Base-by-base conservation (phyloP, 2,888 invertebrate genomes). In the Schizotus pectinicornis region DNA sequence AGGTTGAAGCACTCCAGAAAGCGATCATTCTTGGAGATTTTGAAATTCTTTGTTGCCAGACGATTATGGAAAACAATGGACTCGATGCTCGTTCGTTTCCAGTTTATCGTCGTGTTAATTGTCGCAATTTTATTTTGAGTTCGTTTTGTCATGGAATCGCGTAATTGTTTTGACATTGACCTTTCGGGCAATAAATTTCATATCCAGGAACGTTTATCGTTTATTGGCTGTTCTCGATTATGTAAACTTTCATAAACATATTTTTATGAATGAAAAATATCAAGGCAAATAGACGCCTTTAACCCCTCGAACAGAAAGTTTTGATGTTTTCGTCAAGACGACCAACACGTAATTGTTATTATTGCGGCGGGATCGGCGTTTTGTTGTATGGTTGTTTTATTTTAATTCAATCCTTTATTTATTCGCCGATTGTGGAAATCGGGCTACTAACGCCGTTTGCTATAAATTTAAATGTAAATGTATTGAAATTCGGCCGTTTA, bases 191-290 rank as follows among this genome's bases (percentile, higher is more conserved):
- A 39, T 39, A 39, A 39, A 39, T 39, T 39, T 39, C 35, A 39
- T 30, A 31, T 41, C 13, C 32, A 38, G 13, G n/a, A 38, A 37
- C 22, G 22, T 52, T 49, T 50, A 50, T 50, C 50, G 41, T 33
- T 41, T 48, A 39, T 39, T 39, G 36, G 37, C 22, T 37, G 31
- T 48, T 36, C 45, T 13, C 8, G 39, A 39, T 45, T 46, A 53
- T 53, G 39, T 51, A 53, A 53, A 46, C 39, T 37, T 14, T n/a
- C 31, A 47, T 48, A 55, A 47, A 55, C 50, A 50, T 33, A 45
- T 55, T 55, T 55, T 55, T 55, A 55, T 55, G 54, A 55, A 55
- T 55, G 54, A 55, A 54, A 41, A 35, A 43, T 30, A 38, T 48
- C 13, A 34, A 50, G 9, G 32, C n/a, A 12, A 7, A 38, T 31